Conservation (phyloP, 2,888 invertebrate genomes). For the Athetis lepigone region DNA sequence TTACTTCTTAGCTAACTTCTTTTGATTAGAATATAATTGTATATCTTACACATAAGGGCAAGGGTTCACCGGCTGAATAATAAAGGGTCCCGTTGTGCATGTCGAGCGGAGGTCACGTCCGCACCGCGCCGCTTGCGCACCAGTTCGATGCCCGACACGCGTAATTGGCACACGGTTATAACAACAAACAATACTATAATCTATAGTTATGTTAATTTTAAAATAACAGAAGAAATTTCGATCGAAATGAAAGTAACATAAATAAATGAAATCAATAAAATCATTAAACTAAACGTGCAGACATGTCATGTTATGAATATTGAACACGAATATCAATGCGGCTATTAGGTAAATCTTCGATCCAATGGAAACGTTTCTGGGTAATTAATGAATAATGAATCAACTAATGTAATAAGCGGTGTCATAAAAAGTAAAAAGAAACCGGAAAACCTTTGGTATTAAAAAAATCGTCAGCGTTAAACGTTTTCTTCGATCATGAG, state of each 20-base stretch:
- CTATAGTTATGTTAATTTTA: slow-evolving; percentile 38
- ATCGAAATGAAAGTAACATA: slow-evolving; percentile 62
- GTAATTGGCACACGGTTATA: slow-evolving; percentile 58
- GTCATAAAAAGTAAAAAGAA: slow-evolving; percentile 42
- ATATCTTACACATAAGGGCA: slow-evolving; percentile 70
- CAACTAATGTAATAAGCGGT: slow-evolving; percentile 51
- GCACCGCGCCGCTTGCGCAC: slow-evolving; percentile 70
- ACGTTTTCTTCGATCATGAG: slow-evolving; percentile 20
- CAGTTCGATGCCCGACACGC: slow-evolving; percentile 77
- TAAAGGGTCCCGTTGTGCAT: slow-evolving; percentile 78
- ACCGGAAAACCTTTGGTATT: slow-evolving; percentile 36
- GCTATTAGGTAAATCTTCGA: slow-evolving; percentile 61
- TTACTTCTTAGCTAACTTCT: slow-evolving; percentile 57
- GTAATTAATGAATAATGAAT: slow-evolving; percentile 66
- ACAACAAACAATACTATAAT: slow-evolving; percentile 46
- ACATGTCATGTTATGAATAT: slow-evolving; percentile 79
- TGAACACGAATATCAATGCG: slow-evolving; percentile 75
- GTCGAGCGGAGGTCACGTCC: slow-evolving; percentile 83
- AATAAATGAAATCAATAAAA: slow-evolving; percentile 67
- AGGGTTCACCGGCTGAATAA: slow-evolving; percentile 77
- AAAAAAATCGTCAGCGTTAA: slow-evolving; percentile 33
- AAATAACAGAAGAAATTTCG: slow-evolving; percentile 32
- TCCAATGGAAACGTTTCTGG: slow-evolving; percentile 62
- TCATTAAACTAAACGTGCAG: slow-evolving; percentile 71
- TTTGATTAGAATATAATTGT: slow-evolving; percentile 73